Evolutionary conservation across 2,888 invertebrate species (phyloP).

Genomic region (Callimorpha dominula): DNA sequence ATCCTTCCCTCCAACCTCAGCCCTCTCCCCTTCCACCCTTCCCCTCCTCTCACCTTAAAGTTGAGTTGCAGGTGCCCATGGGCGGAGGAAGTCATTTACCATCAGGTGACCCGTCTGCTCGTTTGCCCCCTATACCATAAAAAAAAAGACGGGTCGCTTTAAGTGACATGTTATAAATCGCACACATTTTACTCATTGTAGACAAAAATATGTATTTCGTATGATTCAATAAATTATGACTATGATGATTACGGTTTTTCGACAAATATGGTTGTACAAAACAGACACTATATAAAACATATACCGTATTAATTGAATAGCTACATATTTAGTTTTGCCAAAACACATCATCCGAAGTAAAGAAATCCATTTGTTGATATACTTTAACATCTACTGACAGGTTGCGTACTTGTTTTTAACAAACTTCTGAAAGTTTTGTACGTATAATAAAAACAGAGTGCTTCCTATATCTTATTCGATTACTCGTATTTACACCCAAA

Average conservation of each 20-base stretch:
- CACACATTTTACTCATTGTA: not conserved
- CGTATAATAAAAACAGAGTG: constrained; percentile 38
- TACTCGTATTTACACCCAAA: too few relatives aligned
- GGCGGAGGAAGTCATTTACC: too few relatives aligned
- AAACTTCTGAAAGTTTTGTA: constrained; percentile 35
- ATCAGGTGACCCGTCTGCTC: too few relatives aligned
- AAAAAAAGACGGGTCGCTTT: too few relatives aligned
- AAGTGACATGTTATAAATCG: not conserved
- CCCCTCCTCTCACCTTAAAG: too few relatives aligned
- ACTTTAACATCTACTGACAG: constrained; percentile 44
- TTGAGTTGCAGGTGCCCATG: too few relatives aligned
- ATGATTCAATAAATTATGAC: not conserved
- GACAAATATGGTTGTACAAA: too few relatives aligned
- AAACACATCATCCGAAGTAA: constrained; percentile 11
- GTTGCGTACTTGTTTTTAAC: constrained; percentile 36
- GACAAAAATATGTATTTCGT: not conserved
- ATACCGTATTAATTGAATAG: constrained; percentile 12
- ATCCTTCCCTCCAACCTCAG: too few relatives aligned
- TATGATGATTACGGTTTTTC: not conserved
- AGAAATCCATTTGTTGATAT: constrained; percentile 40
- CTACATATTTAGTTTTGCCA: not conserved
- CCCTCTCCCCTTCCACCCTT: too few relatives aligned
- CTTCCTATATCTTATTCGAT: constrained; percentile 3
- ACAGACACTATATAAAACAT: not conserved
- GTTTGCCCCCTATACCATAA: too few relatives aligned